Evolutionary conservation across 1,140 invertebrate genomes (phyloP), one percentile per base, ranked within the genome.

Genomic region (Drosophila busckii): DNA sequence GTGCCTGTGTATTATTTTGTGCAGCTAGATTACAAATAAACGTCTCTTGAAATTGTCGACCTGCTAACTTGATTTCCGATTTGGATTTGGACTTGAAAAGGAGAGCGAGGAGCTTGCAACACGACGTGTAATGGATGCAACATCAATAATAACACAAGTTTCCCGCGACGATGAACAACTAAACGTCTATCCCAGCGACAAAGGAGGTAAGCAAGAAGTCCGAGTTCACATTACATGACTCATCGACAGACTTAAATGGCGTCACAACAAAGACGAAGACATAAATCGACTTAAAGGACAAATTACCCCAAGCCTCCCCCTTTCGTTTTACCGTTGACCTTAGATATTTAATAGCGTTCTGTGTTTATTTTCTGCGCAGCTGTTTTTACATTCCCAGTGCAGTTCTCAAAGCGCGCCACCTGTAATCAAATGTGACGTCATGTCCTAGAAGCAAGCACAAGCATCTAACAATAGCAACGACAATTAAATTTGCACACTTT

Each of bases 71-170:
- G 28, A 40, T 35, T 35, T 34, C 9, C 32, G 16, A 35, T 20
- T 64, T 60, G 48, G 48, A 59, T 45, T 55, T 61, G 35, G 49
- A 17, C 22, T 44, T n/a, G 26, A 31, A 40, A 45, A 40, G 50
- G 40, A 54, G n/a, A n/a, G 34, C 28, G 52, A 35, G 19, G 7
- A 50, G 9, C 31, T 42, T 63, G 29, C 38, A 49, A 54, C 65
- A 59, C 73, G 48, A 66, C 25, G 80, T 84, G 93, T 93, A 93
- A 97, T 97, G 96, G 96, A 97, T 95, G 95, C 94, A 93, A 95
- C 96, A 94, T 97, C 95, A 93, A 97, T 98, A 92, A 97, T 97
- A 90, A 96, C 95, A 90, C 96, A 97, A 93, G 96, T 96, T 91
- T 95, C 93, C 90, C 93, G 95, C 90, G 96, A 97, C 93, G 96